Evolutionary conservation across 2,797 vertebrate species (phyloP), one percentile per base, ranked within the genome.

Genomic region (Accipiter minullus): DNA sequence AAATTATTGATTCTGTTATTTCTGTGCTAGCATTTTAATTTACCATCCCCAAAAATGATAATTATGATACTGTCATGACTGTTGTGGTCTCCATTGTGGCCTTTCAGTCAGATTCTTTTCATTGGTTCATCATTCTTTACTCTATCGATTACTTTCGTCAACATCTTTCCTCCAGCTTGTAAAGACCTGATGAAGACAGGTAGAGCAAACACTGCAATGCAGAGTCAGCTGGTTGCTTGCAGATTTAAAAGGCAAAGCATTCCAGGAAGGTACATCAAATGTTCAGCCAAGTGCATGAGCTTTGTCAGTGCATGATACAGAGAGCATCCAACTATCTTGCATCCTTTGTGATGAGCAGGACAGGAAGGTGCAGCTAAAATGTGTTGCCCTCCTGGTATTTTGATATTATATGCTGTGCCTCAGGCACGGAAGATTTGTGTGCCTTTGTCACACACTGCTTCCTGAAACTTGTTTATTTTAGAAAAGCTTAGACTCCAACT

Each of bases 81-180:
- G 77, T 40, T 72, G 77, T 48, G 89, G 71, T 83, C 85, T 62
- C 59, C 0, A 0, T 18, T 3, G 0, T 44, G 71, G 86, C 56
- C 74, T 92, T 94, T 92, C 87, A 84, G 86, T 92, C 98, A 98
- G 95, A 83, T 95, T 96, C 97, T 95, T 98, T 98, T 97, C 98
- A 98, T 98, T 98, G 98, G 98, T 99, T 99, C 98, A 98, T 99
- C 98, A 98, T 99, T 99, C 98, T 98, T 99, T 98, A 97, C 98
- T 99, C 97, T 98, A 99, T 99, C 60, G 99, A 99, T 99, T 98
- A 96, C 96, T 98, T 98, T 98, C 96, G 96, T 98, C 99, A 99
- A 98, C 98, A 98, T 98, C 97, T 96, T 94, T 88, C 95, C 97
- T 64, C 91, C 87, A 93, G 63, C 97, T 95, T 56, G 69, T 95